Conservation (phyloP, 2,113 vertebrate species). For the Cynopterus brachyotis region DNA sequence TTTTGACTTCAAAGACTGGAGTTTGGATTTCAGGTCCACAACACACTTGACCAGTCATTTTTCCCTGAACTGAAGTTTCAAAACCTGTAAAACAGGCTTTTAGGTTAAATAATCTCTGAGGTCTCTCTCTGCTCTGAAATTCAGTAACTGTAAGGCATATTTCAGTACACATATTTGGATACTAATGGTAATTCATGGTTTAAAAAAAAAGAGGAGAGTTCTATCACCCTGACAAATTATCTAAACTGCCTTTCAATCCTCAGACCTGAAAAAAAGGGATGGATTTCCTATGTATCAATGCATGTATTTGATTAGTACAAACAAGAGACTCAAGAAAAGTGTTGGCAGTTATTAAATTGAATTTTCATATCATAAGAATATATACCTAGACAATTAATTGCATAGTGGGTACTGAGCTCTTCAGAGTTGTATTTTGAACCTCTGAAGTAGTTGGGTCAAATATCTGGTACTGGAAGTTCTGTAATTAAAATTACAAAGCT, state of each 20-base stretch:
- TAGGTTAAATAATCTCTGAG: background rate
- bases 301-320: conserved; percentile 47
- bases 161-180: background rate
- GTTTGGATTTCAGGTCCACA: background rate
- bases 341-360: conserved; percentile 57
- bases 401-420: background rate
- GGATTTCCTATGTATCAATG: conserved; percentile 55
- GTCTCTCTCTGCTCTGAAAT: background rate
- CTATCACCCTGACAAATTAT: background rate
- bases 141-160: background rate
- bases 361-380: conserved; percentile 38
- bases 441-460: background rate
- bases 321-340: conserved; percentile 41
- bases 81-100: background rate
- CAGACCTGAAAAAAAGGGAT: conserved; percentile 51
- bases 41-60: background rate
- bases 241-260: conserved; percentile 38
- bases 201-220: background rate
- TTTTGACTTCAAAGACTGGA: background rate
- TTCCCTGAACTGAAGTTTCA: background rate
- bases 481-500: conserved; percentile 30
- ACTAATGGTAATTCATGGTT: background rate
- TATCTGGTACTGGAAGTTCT: background rate
- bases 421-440: background rate
- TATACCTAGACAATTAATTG: background rate